Conservation (phyloP, 2,888 invertebrate genomes). For the Aspidiotus destructor region DNA sequence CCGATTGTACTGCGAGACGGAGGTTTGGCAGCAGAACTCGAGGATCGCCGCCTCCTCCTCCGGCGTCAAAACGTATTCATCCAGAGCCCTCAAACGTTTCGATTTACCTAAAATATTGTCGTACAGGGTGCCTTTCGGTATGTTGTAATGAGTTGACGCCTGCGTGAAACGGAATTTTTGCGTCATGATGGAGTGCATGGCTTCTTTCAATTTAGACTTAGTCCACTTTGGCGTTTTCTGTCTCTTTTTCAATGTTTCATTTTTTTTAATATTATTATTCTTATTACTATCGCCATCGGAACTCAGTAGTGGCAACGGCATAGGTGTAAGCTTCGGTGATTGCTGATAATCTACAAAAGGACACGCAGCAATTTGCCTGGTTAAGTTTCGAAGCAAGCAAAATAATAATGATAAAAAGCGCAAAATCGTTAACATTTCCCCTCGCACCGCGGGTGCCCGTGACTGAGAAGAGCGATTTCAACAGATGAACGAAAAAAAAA, state of each 20-base stretch:
- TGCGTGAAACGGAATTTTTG: conserved; percentile 70
- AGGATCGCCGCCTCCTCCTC: conserved; percentile 56
- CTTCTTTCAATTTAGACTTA: conserved; percentile 61
- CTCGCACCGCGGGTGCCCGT: no score
- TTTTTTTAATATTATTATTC: no score
- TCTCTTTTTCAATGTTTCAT: conserved; percentile 39
- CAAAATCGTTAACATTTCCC: no score
- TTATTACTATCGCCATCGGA: no score
- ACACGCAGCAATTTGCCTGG: conserved; percentile 18
- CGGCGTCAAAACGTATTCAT: conserved; percentile 54
- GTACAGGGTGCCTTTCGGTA: conserved; percentile 67
- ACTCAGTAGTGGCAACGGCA: background rate
- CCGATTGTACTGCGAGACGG: conserved; percentile 58
- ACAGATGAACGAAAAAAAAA: no score
- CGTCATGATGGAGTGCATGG: conserved; percentile 63
- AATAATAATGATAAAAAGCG: background rate
- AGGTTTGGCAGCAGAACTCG: conserved; percentile 64
- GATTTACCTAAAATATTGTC: conserved; percentile 69
- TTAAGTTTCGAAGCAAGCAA: conserved; percentile 13
- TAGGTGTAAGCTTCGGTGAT: background rate
- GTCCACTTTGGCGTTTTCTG: conserved; percentile 67
- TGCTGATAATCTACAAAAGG: conserved; percentile 16
- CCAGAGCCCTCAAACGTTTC: conserved; percentile 63
- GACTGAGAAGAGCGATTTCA: no score
- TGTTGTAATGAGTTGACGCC: conserved; percentile 59